phyloP scores from a whole-genome alignment of 2,113 vertebrate genomes.

The Andinoacara biseriatus region DNA sequence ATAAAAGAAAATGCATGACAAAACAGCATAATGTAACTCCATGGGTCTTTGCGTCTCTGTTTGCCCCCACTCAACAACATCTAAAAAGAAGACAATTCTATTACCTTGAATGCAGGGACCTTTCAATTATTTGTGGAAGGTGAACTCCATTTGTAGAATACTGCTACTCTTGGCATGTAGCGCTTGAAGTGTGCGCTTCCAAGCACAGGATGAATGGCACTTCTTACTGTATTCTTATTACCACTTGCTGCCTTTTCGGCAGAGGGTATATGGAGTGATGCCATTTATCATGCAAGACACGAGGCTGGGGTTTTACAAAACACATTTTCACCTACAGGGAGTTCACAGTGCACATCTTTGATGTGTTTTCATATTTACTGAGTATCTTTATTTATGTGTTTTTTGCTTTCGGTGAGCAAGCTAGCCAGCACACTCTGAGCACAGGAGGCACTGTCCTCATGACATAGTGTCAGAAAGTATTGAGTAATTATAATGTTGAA shows the following conservation, averaged over 20 bases:
- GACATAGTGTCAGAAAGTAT: conserved; percentile 59
- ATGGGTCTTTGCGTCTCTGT: neutral
- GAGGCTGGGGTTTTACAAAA: conserved; percentile 52
- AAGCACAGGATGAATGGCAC: conserved; percentile 58
- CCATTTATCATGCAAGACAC: conserved; percentile 62
- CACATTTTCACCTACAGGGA: conserved; percentile 49
- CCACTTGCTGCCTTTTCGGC: conserved; percentile 40
- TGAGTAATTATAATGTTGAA: conserved; percentile 61
- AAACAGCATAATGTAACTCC: neutral
- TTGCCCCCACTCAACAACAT: conserved; percentile 2
- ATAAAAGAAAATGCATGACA: neutral
- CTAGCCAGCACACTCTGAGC: conserved; percentile 5
- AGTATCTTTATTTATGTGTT: conserved; percentile 54
- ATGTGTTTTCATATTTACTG: conserved; percentile 55
- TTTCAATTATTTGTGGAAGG: conserved; percentile 49
- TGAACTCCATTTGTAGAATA: conserved; percentile 46
- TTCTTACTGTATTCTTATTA: conserved; percentile 68
- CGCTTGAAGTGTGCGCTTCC: conserved; percentile 46
- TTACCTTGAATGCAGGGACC: conserved; percentile 35
- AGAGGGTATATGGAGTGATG: conserved; percentile 28
- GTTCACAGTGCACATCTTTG: conserved; percentile 38
- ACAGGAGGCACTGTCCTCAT: conserved; percentile 29
- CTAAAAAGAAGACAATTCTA: conserved; percentile 25
- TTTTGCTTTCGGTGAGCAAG: conserved; percentile 17
- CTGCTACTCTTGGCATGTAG: conserved; percentile 16